Base-by-base conservation (phyloP, 2,113 vertebrate species). In the Myocastor coypus region DNA sequence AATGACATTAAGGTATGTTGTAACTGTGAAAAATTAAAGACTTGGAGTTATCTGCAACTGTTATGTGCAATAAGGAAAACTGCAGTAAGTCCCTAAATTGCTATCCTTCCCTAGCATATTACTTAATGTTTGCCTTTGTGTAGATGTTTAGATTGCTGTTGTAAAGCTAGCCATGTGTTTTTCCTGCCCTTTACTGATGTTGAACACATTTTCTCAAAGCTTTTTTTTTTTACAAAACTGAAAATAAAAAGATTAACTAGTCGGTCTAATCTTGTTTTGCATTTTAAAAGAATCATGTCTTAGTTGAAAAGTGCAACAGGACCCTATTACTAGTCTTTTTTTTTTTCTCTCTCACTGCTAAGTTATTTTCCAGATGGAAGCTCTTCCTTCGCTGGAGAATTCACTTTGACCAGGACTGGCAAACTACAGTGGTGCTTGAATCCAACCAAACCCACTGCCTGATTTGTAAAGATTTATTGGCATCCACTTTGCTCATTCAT, bases 221-320 rank as follows among this genome's bases (percentile, higher is more conserved):
- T 84, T 96, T 93, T 94, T 95, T 71, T 97, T 97, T 87, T 64
- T 55, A 96, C 26, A 92, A 97, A 97, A 96, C 28, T 96, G 32
- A 94, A 96, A 97, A 98, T 96, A 97, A 97, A 98, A 97, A 88
- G 81, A 96, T 89, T 50, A 88, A 94, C 77, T 96, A 82, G 91
- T 93, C 91, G 80, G 92, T n/a, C 34, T 95, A 50, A 77, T 83
- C 66, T 81, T 64, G 63, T 94, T 94, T 89, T 82, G 66, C 88
- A 57, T 88, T 97, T 97, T 90, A 8, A 83, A 94, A 91, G n/a
- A 82, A 46, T 77, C n/a, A 3, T 92, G 69, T 89, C 0, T 81
- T 84, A 22, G 32, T 92, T 83, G 78, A 75, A 92, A 83, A 61
- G 55, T 64, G 3, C 9, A 59, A 28, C 80, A 55, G 55, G 87